Conservation (phyloP, 2,113 vertebrate species). For the Maylandia zebra region DNA sequence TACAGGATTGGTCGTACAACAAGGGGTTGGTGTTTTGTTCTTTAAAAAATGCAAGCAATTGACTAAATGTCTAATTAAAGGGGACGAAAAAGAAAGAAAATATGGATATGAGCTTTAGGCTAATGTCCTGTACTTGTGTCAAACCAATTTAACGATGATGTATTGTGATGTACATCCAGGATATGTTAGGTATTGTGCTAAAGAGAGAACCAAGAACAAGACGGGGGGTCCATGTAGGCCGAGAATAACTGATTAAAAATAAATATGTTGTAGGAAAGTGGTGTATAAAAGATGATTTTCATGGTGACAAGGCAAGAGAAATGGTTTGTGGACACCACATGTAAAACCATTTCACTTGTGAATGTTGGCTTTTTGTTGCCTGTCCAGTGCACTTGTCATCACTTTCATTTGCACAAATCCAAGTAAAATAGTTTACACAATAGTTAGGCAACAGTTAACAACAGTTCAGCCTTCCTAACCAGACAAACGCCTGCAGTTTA, state of each 20-base stretch:
- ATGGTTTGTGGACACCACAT: accelerated
- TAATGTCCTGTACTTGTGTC: neutral
- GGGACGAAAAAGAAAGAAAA: neutral
- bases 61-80: neutral
- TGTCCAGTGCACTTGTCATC: neutral
- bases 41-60: neutral
- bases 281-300: neutral
- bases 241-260: neutral
- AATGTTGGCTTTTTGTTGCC: neutral
- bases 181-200: neutral
- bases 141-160: neutral
- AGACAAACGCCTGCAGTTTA: accelerated
- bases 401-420: neutral
- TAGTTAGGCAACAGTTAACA: neutral
- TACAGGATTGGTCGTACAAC: neutral
- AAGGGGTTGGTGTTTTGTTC: neutral
- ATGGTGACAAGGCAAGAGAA: neutral
- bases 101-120: neutral
- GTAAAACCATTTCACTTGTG: neutral
- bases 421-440: neutral
- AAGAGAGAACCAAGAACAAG: neutral
- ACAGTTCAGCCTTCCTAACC: neutral
- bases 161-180: neutral
- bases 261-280: neutral
- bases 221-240: neutral